Evolutionary conservation across 2,888 invertebrate genomes (phyloP).

Genomic region (Petrolisthes cinctipes): DNA sequence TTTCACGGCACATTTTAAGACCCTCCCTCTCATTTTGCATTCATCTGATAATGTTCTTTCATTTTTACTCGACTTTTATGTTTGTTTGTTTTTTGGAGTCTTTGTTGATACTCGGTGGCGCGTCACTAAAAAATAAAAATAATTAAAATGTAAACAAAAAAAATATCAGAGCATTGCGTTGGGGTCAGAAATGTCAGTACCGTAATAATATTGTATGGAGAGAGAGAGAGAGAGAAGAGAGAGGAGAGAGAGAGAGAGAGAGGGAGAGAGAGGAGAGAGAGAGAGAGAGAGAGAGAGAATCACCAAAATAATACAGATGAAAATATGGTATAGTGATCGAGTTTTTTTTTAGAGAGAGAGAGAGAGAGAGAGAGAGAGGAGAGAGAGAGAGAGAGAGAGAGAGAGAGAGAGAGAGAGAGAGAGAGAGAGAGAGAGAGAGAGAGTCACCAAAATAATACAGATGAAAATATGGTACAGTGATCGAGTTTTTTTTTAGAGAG

Average conservation of each 20-base stretch:
- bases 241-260: conserved; percentile 11
- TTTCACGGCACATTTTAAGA: too few relatives aligned
- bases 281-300: neutral
- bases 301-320: neutral
- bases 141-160: too few relatives aligned
- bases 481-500: too few relatives aligned
- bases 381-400: conserved; percentile 20
- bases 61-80: too few relatives aligned
- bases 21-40: too few relatives aligned
- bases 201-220: neutral
- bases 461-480: too few relatives aligned
- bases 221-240: conserved; percentile 7
- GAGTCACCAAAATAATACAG: too few relatives aligned
- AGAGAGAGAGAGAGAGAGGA: neutral
- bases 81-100: neutral
- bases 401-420: neutral
- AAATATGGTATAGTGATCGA: conserved; percentile 4
- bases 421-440: conserved; percentile 2
- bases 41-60: too few relatives aligned
- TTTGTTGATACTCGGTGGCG: too few relatives aligned
- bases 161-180: too few relatives aligned
- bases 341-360: conserved; percentile 22
- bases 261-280: conserved; percentile 10
- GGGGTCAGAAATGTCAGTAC: neutral
- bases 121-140: too few relatives aligned